phyloP scores from a whole-genome alignment of 2,888 invertebrate genomes.

The Eupithecia vulgata region DNA sequence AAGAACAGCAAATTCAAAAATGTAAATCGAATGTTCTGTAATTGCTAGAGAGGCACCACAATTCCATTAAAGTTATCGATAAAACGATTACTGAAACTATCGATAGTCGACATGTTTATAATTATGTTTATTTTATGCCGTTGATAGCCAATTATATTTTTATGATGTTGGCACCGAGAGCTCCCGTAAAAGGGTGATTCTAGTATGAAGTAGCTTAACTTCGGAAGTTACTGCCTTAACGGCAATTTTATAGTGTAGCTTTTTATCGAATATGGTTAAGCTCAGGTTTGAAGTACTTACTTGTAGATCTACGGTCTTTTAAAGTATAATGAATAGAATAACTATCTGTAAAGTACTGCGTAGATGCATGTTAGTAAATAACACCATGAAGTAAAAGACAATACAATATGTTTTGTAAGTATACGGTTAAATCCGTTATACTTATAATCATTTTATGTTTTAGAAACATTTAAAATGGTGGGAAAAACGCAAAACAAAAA shows the following conservation, averaged over 20 bases:
- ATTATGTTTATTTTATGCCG: constrained; percentile 39
- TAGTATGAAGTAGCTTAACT: constrained; percentile 15
- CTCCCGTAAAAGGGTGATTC: constrained; percentile 22
- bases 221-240: constrained; percentile 25
- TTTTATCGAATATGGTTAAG: constrained; percentile 23
- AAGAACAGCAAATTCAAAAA: constrained; percentile 33
- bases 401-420: neutral
- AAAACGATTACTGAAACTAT: constrained; percentile 43
- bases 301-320: neutral
- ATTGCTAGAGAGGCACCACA: constrained; percentile 65
- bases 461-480: neutral
- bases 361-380: neutral
- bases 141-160: constrained; percentile 38
- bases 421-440: neutral
- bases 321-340: neutral
- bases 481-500: no score
- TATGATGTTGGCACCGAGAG: constrained; percentile 28
- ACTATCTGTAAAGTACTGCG: neutral
- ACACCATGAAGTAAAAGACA: neutral
- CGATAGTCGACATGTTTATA: constrained; percentile 33
- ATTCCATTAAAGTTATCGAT: constrained; percentile 53
- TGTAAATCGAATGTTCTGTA: constrained; percentile 54
- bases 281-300: constrained; percentile 12
- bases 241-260: constrained; percentile 32
- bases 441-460: neutral